A percentile compares a stretch with the other conserved stretches of the same genome.
phyloP scores from a whole-genome alignment of 2,888 invertebrate species.

The Linhomoeus sp. region DNA sequence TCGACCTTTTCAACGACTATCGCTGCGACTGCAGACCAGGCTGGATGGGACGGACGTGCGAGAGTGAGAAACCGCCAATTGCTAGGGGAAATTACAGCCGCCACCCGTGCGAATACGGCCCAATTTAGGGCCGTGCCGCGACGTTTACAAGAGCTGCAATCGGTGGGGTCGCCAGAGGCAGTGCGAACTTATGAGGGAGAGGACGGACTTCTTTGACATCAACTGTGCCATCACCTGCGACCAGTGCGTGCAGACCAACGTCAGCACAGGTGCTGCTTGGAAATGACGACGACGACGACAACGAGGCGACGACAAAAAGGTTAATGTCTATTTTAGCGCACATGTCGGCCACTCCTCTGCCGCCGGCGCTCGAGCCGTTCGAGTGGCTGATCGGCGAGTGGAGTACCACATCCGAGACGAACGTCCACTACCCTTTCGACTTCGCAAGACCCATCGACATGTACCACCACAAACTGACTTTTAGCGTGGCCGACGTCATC shows the following conservation, averaged over 20 bases:
- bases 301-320: no score
- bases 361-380: constrained; percentile 25
- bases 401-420: constrained; percentile 11
- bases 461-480: neutral
- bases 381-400: constrained; percentile 25
- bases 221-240: constrained; percentile 27
- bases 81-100: no score
- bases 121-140: constrained; percentile 22
- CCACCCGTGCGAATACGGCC: no score
- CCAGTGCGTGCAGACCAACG: constrained; percentile 16
- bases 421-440: constrained; percentile 10
- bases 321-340: no score
- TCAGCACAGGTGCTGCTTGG: no score
- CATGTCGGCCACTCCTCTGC: constrained; percentile 16
- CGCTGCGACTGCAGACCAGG: constrained; percentile 19
- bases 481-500: constrained; percentile 22
- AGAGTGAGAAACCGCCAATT: no score
- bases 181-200: constrained; percentile 16
- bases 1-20: neutral
- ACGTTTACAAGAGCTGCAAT: constrained; percentile 26
- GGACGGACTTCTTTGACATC: constrained; percentile 26
- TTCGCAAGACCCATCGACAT: constrained; percentile 5
- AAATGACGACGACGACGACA: no score
- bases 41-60: constrained; percentile 26
- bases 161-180: constrained; percentile 26